These are phyloP conservation scores for Anthopleura xanthogrammica DNA, from an alignment of 92 coral and sea anemone species.

Conservation along the genomic window DNA sequence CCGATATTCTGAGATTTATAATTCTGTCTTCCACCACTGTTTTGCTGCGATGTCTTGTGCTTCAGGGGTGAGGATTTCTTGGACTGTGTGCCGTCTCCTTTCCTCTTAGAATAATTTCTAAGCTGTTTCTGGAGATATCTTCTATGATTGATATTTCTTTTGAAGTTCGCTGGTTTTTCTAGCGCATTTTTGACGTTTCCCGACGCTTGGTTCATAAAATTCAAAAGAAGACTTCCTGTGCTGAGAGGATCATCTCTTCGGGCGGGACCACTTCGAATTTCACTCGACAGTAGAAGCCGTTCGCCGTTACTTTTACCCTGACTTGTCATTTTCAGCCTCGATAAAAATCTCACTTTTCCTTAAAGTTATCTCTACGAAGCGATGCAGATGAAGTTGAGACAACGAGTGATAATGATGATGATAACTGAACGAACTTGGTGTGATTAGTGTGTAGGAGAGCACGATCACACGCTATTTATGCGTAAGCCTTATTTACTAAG, in stretches of 20 bases:
- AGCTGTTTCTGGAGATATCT: slow-evolving; percentile 94
- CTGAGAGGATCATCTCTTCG: slow-evolving; percentile 70
- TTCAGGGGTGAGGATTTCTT: slow-evolving; percentile 43
- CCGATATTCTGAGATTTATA: slow-evolving; percentile 47
- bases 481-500: slow-evolving; percentile 72
- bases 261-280: slow-evolving; percentile 39
- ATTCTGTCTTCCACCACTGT: slow-evolving; percentile 27
- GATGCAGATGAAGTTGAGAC: not conserved
- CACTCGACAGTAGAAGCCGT: slow-evolving; percentile 43
- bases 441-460: slow-evolving; percentile 13
- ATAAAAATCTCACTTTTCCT: not conserved
- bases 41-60: slow-evolving; percentile 22
- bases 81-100: slow-evolving; percentile 46
- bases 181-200: slow-evolving; percentile 92
- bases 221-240: slow-evolving; percentile 86
- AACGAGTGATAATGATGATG: not conserved
- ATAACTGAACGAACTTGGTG: not conserved
- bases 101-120: slow-evolving; percentile 76
- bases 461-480: slow-evolving; percentile 67
- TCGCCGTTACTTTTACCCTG: slow-evolving; percentile 42
- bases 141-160: slow-evolving; percentile 95
- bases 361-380: not conserved
- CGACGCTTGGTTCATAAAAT: slow-evolving; percentile 95
- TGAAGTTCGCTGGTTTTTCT: slow-evolving; percentile 97
- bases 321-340: slow-evolving; percentile 39